Evolutionary conservation across 2,888 invertebrate genomes (phyloP), one percentile per base, ranked within the genome.

Genomic region (Xanthia togata): DNA sequence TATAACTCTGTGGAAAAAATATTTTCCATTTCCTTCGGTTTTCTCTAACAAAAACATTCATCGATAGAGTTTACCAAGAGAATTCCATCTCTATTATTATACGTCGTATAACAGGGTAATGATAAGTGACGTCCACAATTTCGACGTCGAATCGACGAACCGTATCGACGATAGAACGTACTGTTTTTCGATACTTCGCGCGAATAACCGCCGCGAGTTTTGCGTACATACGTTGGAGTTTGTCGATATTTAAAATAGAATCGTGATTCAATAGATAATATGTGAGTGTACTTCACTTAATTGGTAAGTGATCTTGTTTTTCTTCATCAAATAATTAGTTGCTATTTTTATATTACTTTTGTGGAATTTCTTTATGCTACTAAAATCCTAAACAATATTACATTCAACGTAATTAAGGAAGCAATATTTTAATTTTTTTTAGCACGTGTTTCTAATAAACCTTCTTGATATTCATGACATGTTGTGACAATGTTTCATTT

Each of bases 121-220:
- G 80, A 87, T 84, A 85, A 85, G 75, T 70, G 78, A 82, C 80
- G 81, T 81, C 64, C 60, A 85, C 76, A 79, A 85, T 79, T 89
- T 89, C 65, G 74, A 78, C 44, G 81, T 75, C 72, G 63, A 83
- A 53, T 76, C 82, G 82, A 64, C 89, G 85, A 82, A 88, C 84
- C 89, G 69, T 85, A 82, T 86, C 89, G 84, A 88, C 72, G 85
- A 69, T 74, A 38, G 70, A 82, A 70, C 70, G 75, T 75, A 80
- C 72, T 81, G 80, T 75, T 86, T 88, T 85, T 82, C 82, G 78
- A 87, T 86, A 82, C 79, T 78, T 79, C 74, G 70, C 67, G 69
- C 44, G 38, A 72, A 65, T 60, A 44, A 68, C 59, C 55, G 68
- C n/a, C 72, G 75, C 20, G 73, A 81, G 69, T 70, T 77, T 70